Base-by-base conservation (phyloP, 1,140 invertebrate species). In the Stegodyphus mimosarum region DNA sequence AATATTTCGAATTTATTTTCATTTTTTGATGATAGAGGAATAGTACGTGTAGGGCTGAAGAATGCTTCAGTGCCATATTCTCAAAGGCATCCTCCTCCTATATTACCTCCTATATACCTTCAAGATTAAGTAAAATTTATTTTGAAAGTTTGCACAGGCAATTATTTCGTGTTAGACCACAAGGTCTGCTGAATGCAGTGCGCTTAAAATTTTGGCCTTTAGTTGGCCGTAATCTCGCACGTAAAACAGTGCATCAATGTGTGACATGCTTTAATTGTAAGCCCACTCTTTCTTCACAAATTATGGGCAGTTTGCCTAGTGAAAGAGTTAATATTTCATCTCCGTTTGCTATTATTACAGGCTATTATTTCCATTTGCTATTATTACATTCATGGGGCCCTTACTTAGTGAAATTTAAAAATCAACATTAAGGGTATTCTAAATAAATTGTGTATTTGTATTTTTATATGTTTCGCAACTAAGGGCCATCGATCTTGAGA, bases 111-210 rank as follows among this genome's bases (percentile, higher is more conserved):
- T n/a, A n/a, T n/a, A n/a, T n/a, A n/a, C n/a, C n/a, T 55, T 60
- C 17, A 6, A 77, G 66, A 66, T 66, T 77, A 51, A 77, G 15
- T 77, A 17, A 6, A 66, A 49, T 66, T 66, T 66, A 66, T 7
- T 77, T 77, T 60, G 15, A 67, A 9, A 66, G 48, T 17, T 77
- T 77, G 13, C 75, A 77, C 48, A 77, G 2, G 48, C 49, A 17
- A 51, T 49, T 77, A 49, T 51, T 77, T 77, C 74, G 66, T 49
- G 15, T 77, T 66, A 63, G 60, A 9, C 74, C 74, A 60, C 74
- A 77, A 51, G 74, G 33, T 51, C n/a, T 66, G n/a, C 52, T 73
- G 17, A 51, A 52, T 73, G 49, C 49, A 52, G 71, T 50, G 7
- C 49, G 71, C 6, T 15, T 10, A 66, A 66, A 17, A n/a, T 66